These are phyloP conservation scores for Crocodylus rhombifer DNA, from an alignment of 2,797 vertebrate genomes.

Conservation along the genomic window DNA sequence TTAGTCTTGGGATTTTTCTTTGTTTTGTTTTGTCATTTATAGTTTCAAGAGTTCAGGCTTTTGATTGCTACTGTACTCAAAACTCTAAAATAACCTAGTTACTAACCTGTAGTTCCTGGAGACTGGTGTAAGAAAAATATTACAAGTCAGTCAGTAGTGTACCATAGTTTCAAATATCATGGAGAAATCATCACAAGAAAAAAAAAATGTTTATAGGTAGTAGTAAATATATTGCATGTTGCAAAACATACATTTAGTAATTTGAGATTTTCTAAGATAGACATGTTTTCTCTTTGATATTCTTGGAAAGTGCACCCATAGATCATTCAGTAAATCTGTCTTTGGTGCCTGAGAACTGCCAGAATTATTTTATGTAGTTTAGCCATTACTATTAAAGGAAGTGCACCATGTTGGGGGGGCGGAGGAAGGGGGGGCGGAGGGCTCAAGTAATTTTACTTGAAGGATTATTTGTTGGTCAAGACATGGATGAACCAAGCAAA, in stretches of 20 bases:
- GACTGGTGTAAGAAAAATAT: not conserved
- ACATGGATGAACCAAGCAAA: constrained; percentile 7
- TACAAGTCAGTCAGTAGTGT: not conserved
- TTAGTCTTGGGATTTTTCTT: not conserved
- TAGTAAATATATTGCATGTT: not conserved
- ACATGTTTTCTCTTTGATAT: not conserved
- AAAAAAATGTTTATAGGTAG: not conserved
- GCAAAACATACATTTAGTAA: not conserved
- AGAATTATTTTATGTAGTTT: not conserved
- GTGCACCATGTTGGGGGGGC: not conserved
- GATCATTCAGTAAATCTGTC: not conserved
- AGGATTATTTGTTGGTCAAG: not conserved
- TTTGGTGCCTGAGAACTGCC: not conserved
- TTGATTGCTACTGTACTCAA: not conserved
- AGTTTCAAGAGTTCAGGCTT: not conserved
- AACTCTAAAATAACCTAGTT: not conserved
- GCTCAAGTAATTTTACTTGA: constrained; percentile 18
- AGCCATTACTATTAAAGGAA: not conserved
- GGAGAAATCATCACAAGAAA: not conserved
- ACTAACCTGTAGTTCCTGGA: not conserved
- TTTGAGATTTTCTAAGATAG: not conserved
- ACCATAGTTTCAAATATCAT: not conserved
- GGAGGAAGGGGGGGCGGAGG: not conserved
- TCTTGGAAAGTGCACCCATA: constrained; percentile 21
- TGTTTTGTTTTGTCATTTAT: not conserved